Evolutionary conservation across 2,888 invertebrate genomes (phyloP).

Genomic region (Trachelus troglodyta): DNA sequence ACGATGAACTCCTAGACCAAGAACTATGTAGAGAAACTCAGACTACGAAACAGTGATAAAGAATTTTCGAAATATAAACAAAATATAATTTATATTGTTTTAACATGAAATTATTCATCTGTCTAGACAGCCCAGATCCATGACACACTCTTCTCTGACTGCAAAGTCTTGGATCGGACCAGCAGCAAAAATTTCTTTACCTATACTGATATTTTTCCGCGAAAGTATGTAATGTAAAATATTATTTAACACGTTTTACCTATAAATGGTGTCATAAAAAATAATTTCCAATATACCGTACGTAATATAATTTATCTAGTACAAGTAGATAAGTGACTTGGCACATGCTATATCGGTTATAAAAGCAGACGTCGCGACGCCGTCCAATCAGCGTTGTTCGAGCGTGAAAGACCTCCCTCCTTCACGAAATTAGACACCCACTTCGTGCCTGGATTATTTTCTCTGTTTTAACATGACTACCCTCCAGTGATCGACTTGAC

Average conservation of each 20-base stretch:
- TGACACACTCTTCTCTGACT: too few species aligned
- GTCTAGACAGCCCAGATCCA: too few species aligned
- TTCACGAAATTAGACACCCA: conserved; percentile 41
- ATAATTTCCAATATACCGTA: background rate
- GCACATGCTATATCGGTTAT: conserved; percentile 13
- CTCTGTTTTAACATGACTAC: background rate
- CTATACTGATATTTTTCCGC: too few species aligned
- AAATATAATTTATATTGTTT: too few species aligned
- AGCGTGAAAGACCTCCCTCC: conserved; percentile 40
- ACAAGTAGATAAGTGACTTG: background rate
- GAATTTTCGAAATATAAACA: too few species aligned
- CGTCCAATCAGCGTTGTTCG: conserved; percentile 40
- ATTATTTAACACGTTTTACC: background rate
- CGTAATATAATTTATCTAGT: background rate
- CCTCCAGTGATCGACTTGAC: background rate
- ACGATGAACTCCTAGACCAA: too few species aligned
- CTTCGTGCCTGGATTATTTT: conserved; percentile 13
- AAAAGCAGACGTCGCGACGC: conserved; percentile 27
- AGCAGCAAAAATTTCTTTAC: too few species aligned
- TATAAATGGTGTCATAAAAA: background rate
- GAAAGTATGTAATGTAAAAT: background rate
- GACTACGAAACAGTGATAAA: too few species aligned
- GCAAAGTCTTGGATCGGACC: too few species aligned
- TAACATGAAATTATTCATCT: too few species aligned
- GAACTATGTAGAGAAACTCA: too few species aligned